Evolutionary conservation across 2,888 invertebrate genomes (phyloP).

Genomic region (Ormia ochracea): DNA sequence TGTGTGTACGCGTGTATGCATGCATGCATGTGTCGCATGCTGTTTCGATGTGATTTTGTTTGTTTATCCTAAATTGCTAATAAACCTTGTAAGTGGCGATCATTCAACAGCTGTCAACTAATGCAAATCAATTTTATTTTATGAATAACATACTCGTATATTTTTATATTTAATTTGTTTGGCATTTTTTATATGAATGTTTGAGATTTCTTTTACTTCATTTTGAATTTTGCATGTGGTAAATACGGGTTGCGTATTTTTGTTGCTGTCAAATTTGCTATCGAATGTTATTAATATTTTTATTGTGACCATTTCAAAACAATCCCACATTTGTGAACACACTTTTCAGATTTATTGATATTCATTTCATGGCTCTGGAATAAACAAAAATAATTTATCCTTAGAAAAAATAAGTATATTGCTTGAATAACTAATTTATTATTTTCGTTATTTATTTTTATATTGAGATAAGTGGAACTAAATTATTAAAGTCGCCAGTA

Average conservation of each 20-base stretch:
- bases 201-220: not conserved
- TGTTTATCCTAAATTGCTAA: constrained; percentile 54
- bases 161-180: constrained; percentile 68
- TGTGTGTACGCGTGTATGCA: not conserved
- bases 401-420: too few species aligned
- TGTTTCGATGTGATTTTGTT: constrained; percentile 14
- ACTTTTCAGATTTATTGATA: not conserved
- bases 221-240: constrained; percentile 27
- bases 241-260: constrained; percentile 38
- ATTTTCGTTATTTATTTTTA: too few species aligned
- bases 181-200: constrained; percentile 13
- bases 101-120: constrained; percentile 69
- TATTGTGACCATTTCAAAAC: constrained; percentile 3
- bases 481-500: too few species aligned
- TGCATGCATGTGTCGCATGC: constrained; percentile 2
- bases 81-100: constrained; percentile 59
- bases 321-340: not conserved
- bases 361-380: not conserved
- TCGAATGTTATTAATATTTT: constrained; percentile 27
- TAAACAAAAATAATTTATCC: not conserved
- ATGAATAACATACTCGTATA: constrained; percentile 47
- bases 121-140: constrained; percentile 69
- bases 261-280: constrained; percentile 4
- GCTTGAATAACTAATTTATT: too few species aligned
- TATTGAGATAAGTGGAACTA: too few species aligned